Conservation (phyloP, 2,888 invertebrate genomes). For the Cheiracanthium punctorium region DNA sequence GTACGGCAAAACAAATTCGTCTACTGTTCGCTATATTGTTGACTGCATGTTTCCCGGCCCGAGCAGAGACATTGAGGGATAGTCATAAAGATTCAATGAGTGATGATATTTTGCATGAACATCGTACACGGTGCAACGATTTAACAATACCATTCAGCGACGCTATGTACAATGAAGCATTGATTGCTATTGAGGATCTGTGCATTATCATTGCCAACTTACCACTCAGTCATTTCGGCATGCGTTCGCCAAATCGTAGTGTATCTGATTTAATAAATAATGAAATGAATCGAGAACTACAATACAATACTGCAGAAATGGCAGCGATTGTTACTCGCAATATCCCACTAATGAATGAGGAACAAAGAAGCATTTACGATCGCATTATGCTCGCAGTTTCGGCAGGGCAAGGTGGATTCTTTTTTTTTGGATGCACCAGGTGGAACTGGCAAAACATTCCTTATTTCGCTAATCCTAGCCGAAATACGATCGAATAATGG, state of each 20-base stretch:
- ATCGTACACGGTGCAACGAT: constrained; percentile 41
- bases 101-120: constrained; percentile 35
- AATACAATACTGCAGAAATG: constrained; percentile 17
- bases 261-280: not conserved
- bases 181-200: constrained; percentile 25
- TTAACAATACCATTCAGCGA: constrained; percentile 27
- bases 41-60: constrained; percentile 25
- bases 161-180: constrained; percentile 27
- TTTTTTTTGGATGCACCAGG: constrained; percentile 71
- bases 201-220: constrained; percentile 14
- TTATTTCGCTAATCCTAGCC: not conserved
- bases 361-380: not conserved
- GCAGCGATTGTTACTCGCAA: constrained; percentile 24
- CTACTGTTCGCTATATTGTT: constrained; percentile 31
- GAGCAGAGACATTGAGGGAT: not conserved
- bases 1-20: constrained; percentile 29
- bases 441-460: not conserved
- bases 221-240: not conserved
- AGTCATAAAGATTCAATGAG: constrained; percentile 23
- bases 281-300: constrained; percentile 2
- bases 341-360: constrained; percentile 17
- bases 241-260: not conserved
- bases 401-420: not conserved
- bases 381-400: not conserved
- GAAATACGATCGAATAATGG: not conserved